phyloP scores from a whole-genome alignment of 1,140 invertebrate species.

The Hypsibius dujardini region DNA sequence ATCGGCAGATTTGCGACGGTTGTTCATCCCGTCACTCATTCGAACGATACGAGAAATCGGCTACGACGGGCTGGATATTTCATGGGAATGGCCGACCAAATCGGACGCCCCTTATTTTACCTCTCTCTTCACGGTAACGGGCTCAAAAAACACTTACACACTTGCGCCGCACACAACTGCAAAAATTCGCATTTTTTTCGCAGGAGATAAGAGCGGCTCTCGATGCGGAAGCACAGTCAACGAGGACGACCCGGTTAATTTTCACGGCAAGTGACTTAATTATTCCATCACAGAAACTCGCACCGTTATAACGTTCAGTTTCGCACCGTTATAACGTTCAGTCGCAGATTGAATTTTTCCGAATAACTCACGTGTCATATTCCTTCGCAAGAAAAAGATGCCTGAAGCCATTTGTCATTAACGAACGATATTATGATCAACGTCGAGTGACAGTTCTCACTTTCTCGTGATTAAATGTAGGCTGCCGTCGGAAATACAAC shows the following conservation, averaged over 20 bases:
- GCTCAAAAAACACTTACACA: not conserved
- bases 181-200: slow-evolving; percentile 29
- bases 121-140: not conserved
- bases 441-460: no score
- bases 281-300: no score
- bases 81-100: slow-evolving; percentile 71
- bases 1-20: not conserved
- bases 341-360: no score
- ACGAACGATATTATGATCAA: no score
- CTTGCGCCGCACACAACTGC: not conserved
- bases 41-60: slow-evolving; percentile 53
- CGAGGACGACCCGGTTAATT: slow-evolving; percentile 56
- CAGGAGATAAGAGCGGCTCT: slow-evolving; percentile 69
- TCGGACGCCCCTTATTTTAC: not conserved
- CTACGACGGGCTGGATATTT: slow-evolving; percentile 86
- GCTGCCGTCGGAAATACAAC: slow-evolving; percentile 41
- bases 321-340: no score
- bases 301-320: no score
- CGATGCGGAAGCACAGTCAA: slow-evolving; percentile 63
- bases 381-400: no score
- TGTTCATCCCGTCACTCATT: not conserved
- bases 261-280: slow-evolving; percentile 44
- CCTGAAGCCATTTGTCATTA: no score
- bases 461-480: no score
- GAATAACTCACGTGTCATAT: no score